Percentiles rank a stretch among this genome's conserved stretches.
phyloP scores from a whole-genome alignment of 2,797 vertebrate species.

The Sebastes taczanowskii region DNA sequence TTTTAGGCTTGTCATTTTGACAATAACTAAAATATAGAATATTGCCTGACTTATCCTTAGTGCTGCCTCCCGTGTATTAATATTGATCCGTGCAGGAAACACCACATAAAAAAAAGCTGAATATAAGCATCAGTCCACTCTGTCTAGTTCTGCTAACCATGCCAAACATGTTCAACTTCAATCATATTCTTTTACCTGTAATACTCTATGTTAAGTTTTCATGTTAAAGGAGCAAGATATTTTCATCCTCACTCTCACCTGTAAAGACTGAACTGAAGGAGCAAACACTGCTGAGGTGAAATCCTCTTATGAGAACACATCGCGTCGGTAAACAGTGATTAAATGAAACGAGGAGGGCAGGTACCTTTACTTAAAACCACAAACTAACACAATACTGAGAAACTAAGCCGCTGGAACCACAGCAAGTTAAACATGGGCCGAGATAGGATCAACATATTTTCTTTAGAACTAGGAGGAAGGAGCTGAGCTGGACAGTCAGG shows the following conservation, averaged over 20 bases:
- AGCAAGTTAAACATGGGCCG: conserved; percentile 49
- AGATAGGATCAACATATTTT: background rate
- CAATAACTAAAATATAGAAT: background rate
- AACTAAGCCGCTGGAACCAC: background rate
- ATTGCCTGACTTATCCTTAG: background rate
- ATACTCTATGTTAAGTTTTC: background rate
- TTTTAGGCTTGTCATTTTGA: background rate
- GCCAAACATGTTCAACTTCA: background rate
- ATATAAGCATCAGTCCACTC: background rate
- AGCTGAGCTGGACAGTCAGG: background rate
- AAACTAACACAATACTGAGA: conserved; percentile 3
- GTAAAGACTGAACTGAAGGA: background rate
- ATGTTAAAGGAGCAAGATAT: background rate
- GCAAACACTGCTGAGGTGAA: background rate
- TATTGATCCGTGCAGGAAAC: background rate
- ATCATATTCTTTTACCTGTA: background rate
- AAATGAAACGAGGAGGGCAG: background rate
- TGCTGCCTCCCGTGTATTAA: background rate
- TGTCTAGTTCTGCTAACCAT: background rate
- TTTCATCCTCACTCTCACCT: background rate
- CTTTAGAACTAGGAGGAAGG: background rate
- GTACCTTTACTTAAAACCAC: background rate
- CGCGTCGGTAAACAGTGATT: background rate
- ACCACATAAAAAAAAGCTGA: background rate
- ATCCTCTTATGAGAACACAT: background rate